A percentile compares a stretch with the other conserved stretches of the same genome.
Conservation (phyloP, 1,140 invertebrate species). For the Camponotus vicinus region DNA sequence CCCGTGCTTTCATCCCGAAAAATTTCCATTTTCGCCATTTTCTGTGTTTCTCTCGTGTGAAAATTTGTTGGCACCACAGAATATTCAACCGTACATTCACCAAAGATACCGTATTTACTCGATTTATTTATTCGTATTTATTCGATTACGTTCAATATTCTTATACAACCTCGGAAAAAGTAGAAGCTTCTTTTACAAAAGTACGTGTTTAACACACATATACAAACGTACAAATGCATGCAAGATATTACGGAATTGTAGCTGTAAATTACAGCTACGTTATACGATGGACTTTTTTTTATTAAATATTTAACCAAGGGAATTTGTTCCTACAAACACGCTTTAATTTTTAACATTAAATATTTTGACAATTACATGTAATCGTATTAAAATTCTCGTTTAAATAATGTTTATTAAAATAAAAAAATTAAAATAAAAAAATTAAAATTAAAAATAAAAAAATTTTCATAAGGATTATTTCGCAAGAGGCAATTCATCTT, state of each 20-base stretch:
- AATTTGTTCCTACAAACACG: background rate
- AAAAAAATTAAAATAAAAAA: background rate
- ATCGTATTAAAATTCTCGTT: background rate
- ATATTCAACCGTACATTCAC: background rate
- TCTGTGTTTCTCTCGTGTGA: background rate
- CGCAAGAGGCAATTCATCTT: background rate
- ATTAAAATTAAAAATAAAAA: no score
- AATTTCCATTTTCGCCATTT: slow-evolving; percentile 25
- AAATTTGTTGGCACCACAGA: slow-evolving; percentile 36
- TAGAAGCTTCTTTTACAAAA: background rate
- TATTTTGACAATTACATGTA: background rate
- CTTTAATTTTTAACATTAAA: background rate
- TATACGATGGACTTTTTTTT: background rate
- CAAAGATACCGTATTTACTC: slow-evolving; percentile 33
- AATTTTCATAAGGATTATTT: background rate
- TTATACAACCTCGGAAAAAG: background rate
- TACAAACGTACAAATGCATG: background rate
- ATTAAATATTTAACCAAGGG: background rate
- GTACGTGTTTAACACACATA: background rate
- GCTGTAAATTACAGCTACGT: background rate
- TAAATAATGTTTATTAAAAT: background rate
- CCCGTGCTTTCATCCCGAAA: slow-evolving; percentile 14
- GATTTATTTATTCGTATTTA: background rate
- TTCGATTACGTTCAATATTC: slow-evolving; percentile 5
- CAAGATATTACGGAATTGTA: background rate